Evolutionary conservation across 2,888 invertebrate genomes (phyloP).

Genomic region (Noctuana brunneofusca): DNA sequence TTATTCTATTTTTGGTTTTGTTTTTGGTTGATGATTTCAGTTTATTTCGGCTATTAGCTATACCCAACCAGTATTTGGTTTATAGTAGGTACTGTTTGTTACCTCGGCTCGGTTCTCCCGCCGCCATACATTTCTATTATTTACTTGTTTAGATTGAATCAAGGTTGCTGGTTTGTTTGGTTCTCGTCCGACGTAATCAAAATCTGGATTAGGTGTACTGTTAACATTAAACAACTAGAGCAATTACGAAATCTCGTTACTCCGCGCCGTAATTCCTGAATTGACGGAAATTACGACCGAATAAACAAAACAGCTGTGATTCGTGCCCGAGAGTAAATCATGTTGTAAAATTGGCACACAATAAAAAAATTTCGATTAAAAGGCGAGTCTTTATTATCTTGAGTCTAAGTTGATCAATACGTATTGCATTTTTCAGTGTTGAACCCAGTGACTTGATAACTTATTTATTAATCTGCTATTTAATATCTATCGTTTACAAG

Average conservation of each 20-base stretch:
- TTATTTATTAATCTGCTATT: too few relatives aligned
- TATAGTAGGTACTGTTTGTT: background rate
- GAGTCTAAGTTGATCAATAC: background rate
- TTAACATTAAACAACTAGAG: conserved; percentile 30
- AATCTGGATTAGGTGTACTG: conserved; percentile 28
- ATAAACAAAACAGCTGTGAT: conserved; percentile 37
- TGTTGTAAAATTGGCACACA: conserved; percentile 27
- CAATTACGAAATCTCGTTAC: conserved; percentile 43
- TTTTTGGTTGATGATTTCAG: too few relatives aligned
- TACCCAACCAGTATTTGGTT: background rate
- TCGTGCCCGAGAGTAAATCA: conserved; percentile 24
- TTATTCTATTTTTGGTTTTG: too few relatives aligned
- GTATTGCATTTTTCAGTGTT: too few relatives aligned
- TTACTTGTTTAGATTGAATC: conserved; percentile 7
- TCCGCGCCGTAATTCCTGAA: conserved; percentile 40
- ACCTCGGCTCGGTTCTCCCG: background rate
- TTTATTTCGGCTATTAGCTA: background rate
- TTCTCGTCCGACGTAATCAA: conserved; percentile 21
- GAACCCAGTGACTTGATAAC: too few relatives aligned
- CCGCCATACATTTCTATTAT: conserved; percentile 3
- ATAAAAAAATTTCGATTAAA: conserved; percentile 12
- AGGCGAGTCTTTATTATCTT: background rate
- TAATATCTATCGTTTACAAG: too few relatives aligned
- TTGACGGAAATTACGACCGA: conserved; percentile 38
- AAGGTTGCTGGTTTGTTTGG: conserved; percentile 21